Evolutionary conservation across 1,140 invertebrate genomes (phyloP).

Genomic region (Parapsyche elsis): DNA sequence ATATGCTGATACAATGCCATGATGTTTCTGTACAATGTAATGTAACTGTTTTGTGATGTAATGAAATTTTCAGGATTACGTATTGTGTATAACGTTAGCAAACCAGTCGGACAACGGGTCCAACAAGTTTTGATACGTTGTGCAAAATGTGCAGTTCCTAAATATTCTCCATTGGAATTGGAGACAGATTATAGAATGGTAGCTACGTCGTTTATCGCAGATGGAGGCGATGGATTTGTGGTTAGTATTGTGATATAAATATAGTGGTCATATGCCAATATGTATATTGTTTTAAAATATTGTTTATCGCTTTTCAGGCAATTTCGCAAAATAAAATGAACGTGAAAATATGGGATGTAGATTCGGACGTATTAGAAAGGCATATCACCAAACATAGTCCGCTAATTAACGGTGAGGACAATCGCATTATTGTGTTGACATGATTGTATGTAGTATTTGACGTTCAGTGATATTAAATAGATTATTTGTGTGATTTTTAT

Average conservation of each 20-base stretch:
- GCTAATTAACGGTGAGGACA: constrained; percentile 33
- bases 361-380: constrained; percentile 40
- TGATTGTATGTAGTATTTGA: constrained; percentile 2
- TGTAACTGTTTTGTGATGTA: not conserved
- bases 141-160: constrained; percentile 70
- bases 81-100: constrained; percentile 62
- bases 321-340: constrained; percentile 42
- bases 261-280: no score
- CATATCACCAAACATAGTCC: constrained; percentile 44
- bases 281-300: not conserved
- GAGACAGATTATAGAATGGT: constrained; percentile 69
- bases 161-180: constrained; percentile 65
- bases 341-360: constrained; percentile 41
- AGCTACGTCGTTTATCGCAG: constrained; percentile 68
- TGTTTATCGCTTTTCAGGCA: constrained; percentile 25
- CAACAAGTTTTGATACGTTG: constrained; percentile 69
- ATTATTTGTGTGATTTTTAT: no score
- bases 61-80: constrained; percentile 58
- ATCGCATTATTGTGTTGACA: constrained; percentile 39
- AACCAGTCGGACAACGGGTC: constrained; percentile 68
- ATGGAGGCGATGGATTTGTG: constrained; percentile 71
- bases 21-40: not conserved
- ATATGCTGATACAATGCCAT: not conserved
- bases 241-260: constrained; percentile 51
- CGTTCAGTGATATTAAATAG: not conserved